A percentile compares a stretch with the other conserved stretches of the same genome.
These are phyloP conservation scores for Crypturellus tataupa DNA, from an alignment of 2,797 vertebrate genomes.

Conservation along the genomic window DNA sequence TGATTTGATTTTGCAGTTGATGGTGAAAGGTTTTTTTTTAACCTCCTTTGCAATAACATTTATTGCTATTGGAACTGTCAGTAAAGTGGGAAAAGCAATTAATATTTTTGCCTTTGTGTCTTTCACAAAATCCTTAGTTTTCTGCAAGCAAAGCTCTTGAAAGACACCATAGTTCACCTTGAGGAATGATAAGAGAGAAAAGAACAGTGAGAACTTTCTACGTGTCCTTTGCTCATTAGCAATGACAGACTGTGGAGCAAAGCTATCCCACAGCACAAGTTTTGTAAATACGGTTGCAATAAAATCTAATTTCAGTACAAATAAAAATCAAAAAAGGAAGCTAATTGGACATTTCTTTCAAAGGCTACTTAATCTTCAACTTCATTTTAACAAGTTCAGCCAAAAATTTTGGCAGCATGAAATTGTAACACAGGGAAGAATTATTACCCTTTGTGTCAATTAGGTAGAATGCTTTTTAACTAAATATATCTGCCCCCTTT, in stretches of 20 bases:
- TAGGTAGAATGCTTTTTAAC: background rate
- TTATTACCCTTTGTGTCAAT: background rate
- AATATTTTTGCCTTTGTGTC: conserved; percentile 59
- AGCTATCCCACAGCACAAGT: background rate
- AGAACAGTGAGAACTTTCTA: background rate
- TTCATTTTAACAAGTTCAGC: background rate
- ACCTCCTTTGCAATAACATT: conserved; percentile 47
- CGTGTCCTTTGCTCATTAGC: conserved; percentile 46
- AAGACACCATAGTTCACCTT: conserved; percentile 66
- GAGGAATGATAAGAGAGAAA: conserved; percentile 43
- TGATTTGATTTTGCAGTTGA: conserved; percentile 44
- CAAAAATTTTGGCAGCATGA: background rate
- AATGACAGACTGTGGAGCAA: background rate
- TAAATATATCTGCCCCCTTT: background rate
- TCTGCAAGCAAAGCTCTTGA: conserved; percentile 62
- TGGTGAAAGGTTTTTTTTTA: conserved; percentile 43
- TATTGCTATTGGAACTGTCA: conserved; percentile 47
- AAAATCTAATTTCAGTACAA: conserved; percentile 37
- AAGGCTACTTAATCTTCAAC: background rate
- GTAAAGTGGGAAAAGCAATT: conserved; percentile 66
- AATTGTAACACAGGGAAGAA: background rate
- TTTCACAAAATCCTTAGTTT: conserved; percentile 59
- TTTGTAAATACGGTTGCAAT: conserved; percentile 38
- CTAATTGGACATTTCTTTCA: conserved; percentile 10
- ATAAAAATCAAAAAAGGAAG: conserved; percentile 25